Conservation (phyloP, 2,113 vertebrate species). For the Synchiropus splendidus region DNA sequence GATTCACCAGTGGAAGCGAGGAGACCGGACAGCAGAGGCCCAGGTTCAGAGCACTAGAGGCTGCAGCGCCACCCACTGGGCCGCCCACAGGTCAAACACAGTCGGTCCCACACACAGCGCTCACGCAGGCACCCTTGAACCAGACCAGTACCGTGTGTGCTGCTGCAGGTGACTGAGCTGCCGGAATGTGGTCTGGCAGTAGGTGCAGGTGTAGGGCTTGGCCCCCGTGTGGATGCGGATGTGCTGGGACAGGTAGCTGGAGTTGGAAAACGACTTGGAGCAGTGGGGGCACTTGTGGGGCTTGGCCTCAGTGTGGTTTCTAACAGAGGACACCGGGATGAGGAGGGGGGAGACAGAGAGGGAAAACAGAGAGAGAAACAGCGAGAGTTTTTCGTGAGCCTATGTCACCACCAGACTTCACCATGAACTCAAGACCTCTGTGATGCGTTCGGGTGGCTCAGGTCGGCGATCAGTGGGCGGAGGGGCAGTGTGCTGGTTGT, state of each 20-base stretch:
- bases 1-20: too few relatives aligned
- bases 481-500: slow-evolving; percentile 55
- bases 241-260: slow-evolving; percentile 98
- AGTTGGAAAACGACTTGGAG: slow-evolving; percentile 99
- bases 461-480: slow-evolving; percentile 24
- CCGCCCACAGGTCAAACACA: slow-evolving; percentile 9
- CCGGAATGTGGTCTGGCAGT: slow-evolving; percentile 96
- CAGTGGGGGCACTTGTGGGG: slow-evolving; percentile 99
- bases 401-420: slow-evolving; percentile 55
- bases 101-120: slow-evolving; percentile 7
- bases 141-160: slow-evolving; percentile 69
- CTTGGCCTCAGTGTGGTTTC: slow-evolving; percentile 92
- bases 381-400: slow-evolving; percentile 58
- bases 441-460: slow-evolving; percentile 29
- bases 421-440: slow-evolving; percentile 44
- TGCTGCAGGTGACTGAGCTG: slow-evolving; percentile 97
- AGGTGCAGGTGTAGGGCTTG: slow-evolving; percentile 97
- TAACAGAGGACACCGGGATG: slow-evolving; percentile 44
- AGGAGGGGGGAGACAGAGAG: slow-evolving; percentile 11
- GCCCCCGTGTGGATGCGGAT: slow-evolving; percentile 96
- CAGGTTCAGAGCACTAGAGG: too few relatives aligned
- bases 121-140: neutral
- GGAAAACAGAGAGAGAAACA: slow-evolving; percentile 51
- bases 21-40: too few relatives aligned
- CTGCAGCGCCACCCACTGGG: slow-evolving; percentile 1